These are phyloP conservation scores for Strigops habroptila DNA, from an alignment of 2,113 vertebrate species.

Conservation along the genomic window DNA sequence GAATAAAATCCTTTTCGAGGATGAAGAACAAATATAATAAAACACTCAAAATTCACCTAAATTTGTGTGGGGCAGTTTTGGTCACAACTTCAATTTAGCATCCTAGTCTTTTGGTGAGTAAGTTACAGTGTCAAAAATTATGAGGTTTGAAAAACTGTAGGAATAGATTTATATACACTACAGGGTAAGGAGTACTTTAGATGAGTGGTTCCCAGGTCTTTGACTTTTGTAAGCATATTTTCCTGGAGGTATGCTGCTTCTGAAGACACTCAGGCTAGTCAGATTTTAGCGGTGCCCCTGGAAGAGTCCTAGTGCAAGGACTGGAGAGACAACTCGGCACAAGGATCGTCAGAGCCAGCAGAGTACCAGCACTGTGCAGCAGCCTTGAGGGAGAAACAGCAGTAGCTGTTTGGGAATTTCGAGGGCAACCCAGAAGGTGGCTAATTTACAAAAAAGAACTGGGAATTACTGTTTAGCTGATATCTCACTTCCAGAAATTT, in stretches of 20 bases:
- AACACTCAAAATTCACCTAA: neutral
- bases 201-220: neutral
- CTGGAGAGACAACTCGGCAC: neutral
- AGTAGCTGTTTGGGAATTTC: neutral
- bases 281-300: rapidly evolving
- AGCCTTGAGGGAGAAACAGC: neutral
- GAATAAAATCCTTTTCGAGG: neutral
- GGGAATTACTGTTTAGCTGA: neutral
- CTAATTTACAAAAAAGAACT: neutral
- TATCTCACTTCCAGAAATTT: neutral
- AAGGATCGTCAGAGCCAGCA: neutral
- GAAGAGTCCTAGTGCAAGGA: neutral
- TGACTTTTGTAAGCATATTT: neutral
- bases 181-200: neutral
- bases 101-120: neutral
- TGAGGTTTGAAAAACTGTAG: neutral
- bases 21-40: neutral
- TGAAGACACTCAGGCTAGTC: neutral
- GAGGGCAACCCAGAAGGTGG: neutral
- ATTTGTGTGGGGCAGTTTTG: neutral
- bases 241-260: neutral
- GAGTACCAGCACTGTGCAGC: neutral
- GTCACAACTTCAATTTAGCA: neutral
- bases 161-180: neutral
- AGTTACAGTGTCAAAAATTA: neutral